Evolutionary conservation across 2,797 vertebrate species (phyloP).

Genomic region (Naso thynnoides): DNA sequence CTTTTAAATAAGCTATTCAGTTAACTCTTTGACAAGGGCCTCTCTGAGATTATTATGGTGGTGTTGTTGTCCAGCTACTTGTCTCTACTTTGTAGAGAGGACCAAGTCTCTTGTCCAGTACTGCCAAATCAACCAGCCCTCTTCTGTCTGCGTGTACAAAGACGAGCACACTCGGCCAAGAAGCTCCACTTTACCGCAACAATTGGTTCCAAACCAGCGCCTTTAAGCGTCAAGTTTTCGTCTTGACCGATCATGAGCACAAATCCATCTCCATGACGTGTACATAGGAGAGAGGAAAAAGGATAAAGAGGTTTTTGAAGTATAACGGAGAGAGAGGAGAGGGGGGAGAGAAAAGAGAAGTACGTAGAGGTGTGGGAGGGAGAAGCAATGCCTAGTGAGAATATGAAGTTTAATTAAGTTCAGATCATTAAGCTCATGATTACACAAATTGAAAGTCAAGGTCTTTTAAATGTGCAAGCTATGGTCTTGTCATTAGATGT

Average conservation of each 20-base stretch:
- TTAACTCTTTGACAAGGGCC: slow-evolving; percentile 5
- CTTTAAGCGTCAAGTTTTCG: slow-evolving; percentile 10
- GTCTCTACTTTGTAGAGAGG: slow-evolving; percentile 2
- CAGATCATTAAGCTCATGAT: slow-evolving; percentile 54
- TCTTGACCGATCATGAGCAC: slow-evolving; percentile 16
- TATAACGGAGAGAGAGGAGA: slow-evolving; percentile 5
- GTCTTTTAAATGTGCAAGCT: slow-evolving; percentile 36
- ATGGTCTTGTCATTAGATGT: slow-evolving; percentile 37
- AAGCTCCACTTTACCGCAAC: not conserved
- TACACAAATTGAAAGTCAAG: slow-evolving; percentile 40
- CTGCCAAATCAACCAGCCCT: slow-evolving; percentile 4
- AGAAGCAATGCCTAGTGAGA: not conserved
- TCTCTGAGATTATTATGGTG: not conserved
- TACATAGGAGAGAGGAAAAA: slow-evolving; percentile 5
- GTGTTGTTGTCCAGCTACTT: not conserved
- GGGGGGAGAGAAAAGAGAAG: not conserved
- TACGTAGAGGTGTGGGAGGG: not conserved
- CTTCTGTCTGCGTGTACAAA: not conserved
- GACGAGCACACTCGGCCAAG: not conserved
- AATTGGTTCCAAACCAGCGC: slow-evolving; percentile 41
- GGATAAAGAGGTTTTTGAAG: slow-evolving; percentile 13
- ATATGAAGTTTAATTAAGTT: slow-evolving; percentile 50
- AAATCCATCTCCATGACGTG: slow-evolving; percentile 39
- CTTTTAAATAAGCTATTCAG: slow-evolving; percentile 18
- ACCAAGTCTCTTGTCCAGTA: not conserved